Conservation (phyloP, 1,140 invertebrate species). For the Drosophila pectinifera region DNA sequence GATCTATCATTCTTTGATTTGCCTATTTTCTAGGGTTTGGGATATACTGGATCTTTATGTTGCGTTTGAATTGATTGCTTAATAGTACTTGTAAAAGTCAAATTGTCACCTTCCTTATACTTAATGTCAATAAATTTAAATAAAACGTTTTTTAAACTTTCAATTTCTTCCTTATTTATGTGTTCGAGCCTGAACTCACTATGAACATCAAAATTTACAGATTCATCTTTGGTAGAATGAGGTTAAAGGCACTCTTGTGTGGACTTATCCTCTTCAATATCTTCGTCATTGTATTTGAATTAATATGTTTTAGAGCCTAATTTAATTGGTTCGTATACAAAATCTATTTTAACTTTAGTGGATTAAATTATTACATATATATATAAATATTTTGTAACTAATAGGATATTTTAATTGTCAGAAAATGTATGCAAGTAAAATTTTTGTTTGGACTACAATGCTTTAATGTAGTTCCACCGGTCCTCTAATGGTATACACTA, state of each 20-base stretch:
- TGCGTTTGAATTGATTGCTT: slow-evolving; percentile 14
- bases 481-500: neutral
- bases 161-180: too few species aligned
- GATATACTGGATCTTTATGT: slow-evolving; percentile 17
- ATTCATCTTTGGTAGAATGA: neutral
- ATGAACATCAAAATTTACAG: neutral
- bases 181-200: neutral
- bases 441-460: neutral
- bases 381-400: neutral
- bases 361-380: neutral
- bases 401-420: neutral
- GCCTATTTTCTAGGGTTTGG: slow-evolving; percentile 2
- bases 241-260: neutral
- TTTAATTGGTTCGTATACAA: neutral
- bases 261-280: neutral
- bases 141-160: neutral
- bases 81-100: slow-evolving; percentile 21
- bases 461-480: neutral
- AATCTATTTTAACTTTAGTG: neutral
- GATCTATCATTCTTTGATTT: neutral
- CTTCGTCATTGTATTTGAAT: too few species aligned
- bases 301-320: too few species aligned
- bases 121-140: slow-evolving; percentile 7
- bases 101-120: slow-evolving; percentile 25
- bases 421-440: neutral